Evolutionary conservation across 2,888 invertebrate genomes (phyloP).

Genomic region (Ophion costatus): DNA sequence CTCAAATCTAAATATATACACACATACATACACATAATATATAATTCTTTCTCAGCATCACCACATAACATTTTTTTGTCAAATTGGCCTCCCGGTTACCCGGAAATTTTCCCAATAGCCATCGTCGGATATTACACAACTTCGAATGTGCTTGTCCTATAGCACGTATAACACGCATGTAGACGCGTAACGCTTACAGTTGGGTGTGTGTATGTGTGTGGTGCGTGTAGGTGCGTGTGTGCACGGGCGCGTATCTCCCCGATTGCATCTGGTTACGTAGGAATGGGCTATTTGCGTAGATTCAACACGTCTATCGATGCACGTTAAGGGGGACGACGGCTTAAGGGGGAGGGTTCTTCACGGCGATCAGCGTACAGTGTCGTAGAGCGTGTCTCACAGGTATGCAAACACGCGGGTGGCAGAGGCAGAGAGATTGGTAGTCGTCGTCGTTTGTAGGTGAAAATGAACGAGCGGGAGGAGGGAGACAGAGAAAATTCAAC

Average conservation of each 20-base stretch:
- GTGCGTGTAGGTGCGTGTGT: background rate
- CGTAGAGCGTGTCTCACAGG: slow-evolving; percentile 32
- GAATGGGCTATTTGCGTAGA: slow-evolving; percentile 12
- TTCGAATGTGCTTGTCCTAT: background rate
- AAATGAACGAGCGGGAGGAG: background rate
- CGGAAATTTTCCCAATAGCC: slow-evolving; percentile 10
- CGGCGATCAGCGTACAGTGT: slow-evolving; percentile 34
- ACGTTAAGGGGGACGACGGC: background rate
- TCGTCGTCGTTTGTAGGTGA: too few species aligned
- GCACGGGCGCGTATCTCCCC: background rate
- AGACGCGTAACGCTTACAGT: background rate
- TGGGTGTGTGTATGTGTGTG: background rate
- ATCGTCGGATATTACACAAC: slow-evolving; percentile 25
- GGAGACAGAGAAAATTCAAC: background rate
- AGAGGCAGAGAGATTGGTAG: too few species aligned
- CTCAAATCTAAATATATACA: too few species aligned
- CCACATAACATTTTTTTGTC: too few species aligned
- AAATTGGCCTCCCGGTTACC: too few species aligned
- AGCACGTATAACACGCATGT: slow-evolving; percentile 8
- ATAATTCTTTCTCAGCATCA: too few species aligned
- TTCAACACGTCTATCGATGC: slow-evolving; percentile 20
- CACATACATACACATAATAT: too few species aligned
- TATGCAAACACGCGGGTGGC: slow-evolving; percentile 2
- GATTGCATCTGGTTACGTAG: slow-evolving; percentile 21
- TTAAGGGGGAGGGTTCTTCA: slow-evolving; percentile 6